These are phyloP conservation scores for Clistopyga incitator DNA, from an alignment of 2,888 invertebrate species.

Conservation along the genomic window DNA sequence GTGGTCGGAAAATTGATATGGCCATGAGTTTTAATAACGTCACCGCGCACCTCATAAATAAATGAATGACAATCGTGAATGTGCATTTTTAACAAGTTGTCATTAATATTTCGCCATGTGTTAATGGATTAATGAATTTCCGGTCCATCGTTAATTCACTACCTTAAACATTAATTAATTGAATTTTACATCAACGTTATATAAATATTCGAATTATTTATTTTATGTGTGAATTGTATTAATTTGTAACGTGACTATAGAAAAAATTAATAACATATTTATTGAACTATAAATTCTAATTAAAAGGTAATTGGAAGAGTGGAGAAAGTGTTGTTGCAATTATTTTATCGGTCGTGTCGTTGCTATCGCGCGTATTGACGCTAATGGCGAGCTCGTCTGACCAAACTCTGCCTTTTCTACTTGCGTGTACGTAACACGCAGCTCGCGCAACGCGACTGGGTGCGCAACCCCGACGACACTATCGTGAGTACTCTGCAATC, in stretches of 20 bases:
- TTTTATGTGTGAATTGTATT: not conserved
- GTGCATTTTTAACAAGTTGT: not conserved
- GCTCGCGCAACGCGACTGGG: conserved; percentile 10
- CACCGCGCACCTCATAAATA: not conserved
- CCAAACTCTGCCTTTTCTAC: conserved; percentile 52
- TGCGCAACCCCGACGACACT: conserved; percentile 10
- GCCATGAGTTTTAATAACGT: conserved; percentile 35
- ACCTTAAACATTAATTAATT: not conserved
- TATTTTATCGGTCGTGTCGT: not conserved
- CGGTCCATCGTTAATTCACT: not conserved
- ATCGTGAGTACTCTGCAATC: conserved; percentile 30
- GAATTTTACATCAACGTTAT: not conserved
- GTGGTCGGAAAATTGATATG: conserved; percentile 42
- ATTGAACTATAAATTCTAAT: not conserved
- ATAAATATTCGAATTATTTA: not conserved
- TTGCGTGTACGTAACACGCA: conserved; percentile 37
- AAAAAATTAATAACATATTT: not conserved
- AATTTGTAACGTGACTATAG: not conserved
- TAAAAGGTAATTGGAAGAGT: not conserved
- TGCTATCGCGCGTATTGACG: conserved; percentile 16
- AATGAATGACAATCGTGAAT: not conserved
- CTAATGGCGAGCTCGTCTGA: conserved; percentile 38
- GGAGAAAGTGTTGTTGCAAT: not conserved
- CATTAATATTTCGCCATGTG: too few species aligned
- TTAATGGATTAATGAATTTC: not conserved